phyloP scores from a whole-genome alignment of 2,888 invertebrate genomes.

The Drosophila heteroneura region DNA sequence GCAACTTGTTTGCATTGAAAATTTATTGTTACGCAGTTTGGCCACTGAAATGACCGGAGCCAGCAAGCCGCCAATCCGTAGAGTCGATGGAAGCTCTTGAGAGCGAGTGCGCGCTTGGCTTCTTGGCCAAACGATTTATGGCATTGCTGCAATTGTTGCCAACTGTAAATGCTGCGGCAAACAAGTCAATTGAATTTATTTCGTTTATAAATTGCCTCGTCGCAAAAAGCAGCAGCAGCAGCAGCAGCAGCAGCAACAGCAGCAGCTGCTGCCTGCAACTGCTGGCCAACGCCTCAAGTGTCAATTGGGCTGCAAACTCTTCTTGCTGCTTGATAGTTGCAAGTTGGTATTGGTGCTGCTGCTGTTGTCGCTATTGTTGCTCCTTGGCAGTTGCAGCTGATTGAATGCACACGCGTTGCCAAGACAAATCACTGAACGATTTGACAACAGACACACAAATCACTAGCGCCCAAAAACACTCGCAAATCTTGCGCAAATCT shows the following conservation, averaged over 20 bases:
- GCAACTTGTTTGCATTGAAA: constrained; percentile 81
- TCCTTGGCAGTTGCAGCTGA: constrained; percentile 30
- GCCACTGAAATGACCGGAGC: constrained; percentile 58
- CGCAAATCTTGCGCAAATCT: constrained; percentile 51
- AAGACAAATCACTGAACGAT: constrained; percentile 78
- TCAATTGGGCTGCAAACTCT: constrained; percentile 45
- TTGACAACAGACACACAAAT: constrained; percentile 62
- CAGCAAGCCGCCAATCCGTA: neutral
- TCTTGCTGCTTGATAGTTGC: constrained; percentile 18
- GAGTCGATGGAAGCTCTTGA: constrained; percentile 9
- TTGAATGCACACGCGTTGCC: constrained; percentile 63
- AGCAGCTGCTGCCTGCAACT: constrained; percentile 32
- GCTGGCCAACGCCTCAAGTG: constrained; percentile 63
- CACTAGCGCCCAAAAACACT: constrained; percentile 42
- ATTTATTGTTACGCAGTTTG: constrained; percentile 81
- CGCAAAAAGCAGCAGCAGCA: constrained; percentile 21
- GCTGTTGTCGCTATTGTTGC: constrained; percentile 9
- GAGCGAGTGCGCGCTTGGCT: constrained; percentile 24
- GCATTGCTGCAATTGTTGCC: constrained; percentile 81
- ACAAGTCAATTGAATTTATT: constrained; percentile 82
- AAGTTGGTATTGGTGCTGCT: constrained; percentile 11
- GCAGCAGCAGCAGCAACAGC: neutral
- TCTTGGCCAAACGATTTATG: constrained; percentile 76
- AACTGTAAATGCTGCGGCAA: constrained; percentile 81
- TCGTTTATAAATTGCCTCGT: constrained; percentile 77